These are phyloP conservation scores for Neolamprologus longior DNA, from an alignment of 2,113 vertebrate species.

Conservation along the genomic window DNA sequence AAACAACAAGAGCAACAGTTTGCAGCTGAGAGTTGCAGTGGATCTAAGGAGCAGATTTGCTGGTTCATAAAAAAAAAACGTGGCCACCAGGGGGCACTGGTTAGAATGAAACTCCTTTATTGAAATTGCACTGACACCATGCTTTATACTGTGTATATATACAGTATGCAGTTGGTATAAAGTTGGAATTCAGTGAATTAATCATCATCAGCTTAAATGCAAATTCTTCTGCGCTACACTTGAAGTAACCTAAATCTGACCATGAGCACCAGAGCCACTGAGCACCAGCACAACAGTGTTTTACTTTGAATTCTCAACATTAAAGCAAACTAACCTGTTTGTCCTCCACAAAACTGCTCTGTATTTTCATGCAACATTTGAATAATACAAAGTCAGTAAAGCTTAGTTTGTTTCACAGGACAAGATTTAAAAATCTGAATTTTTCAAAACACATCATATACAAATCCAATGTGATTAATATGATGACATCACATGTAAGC, in stretches of 20 bases:
- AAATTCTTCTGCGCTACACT: not conserved
- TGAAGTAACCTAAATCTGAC: not conserved
- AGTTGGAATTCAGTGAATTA: not conserved
- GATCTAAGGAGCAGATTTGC: accelerated
- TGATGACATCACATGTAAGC: accelerated
- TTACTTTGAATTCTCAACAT: not conserved
- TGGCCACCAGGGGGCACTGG: accelerated
- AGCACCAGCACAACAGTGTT: not conserved
- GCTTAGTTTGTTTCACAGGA: accelerated
- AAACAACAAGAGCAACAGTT: accelerated
- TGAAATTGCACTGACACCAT: accelerated
- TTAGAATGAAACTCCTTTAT: not conserved
- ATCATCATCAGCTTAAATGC: not conserved
- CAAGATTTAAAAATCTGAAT: not conserved
- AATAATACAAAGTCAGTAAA: not conserved
- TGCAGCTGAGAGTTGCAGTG: not conserved
- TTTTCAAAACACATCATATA: not conserved
- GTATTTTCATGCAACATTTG: not conserved
- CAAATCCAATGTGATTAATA: not conserved
- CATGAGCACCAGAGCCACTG: accelerated
- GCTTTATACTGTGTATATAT: not conserved
- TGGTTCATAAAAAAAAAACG: accelerated
- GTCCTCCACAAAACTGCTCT: accelerated
- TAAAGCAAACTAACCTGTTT: not conserved
- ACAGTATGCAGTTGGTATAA: not conserved